Evolutionary conservation across 1,140 invertebrate species (phyloP).

Genomic region (Oreohelix idahoensis): DNA sequence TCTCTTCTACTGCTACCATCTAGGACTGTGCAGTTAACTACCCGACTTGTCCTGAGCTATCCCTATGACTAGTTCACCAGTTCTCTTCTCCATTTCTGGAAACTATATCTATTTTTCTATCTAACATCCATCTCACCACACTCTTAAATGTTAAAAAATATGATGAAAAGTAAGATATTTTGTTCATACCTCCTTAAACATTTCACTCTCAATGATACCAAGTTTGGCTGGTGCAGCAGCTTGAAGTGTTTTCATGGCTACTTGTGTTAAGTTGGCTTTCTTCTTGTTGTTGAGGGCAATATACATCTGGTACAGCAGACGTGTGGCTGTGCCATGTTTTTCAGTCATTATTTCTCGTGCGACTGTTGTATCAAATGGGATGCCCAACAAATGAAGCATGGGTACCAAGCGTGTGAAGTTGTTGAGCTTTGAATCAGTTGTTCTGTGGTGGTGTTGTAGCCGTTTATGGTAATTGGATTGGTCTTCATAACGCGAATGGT

Average conservation of each 20-base stretch:
- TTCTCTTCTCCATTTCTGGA: too few relatives aligned
- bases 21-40: too few relatives aligned
- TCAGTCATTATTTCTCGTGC: conserved; percentile 73
- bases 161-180: too few relatives aligned
- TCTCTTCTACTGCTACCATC: too few relatives aligned
- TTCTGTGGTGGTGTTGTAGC: too few relatives aligned
- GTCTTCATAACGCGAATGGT: too few relatives aligned
- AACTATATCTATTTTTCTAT: too few relatives aligned
- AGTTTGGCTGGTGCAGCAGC: conserved; percentile 71
- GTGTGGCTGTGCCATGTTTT: conserved; percentile 69
- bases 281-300: conserved; percentile 72
- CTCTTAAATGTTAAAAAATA: too few relatives aligned
- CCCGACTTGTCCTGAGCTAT: too few relatives aligned
- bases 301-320: conserved; percentile 73
- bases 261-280: conserved; percentile 71
- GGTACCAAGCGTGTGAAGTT: conserved; percentile 73
- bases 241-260: conserved; percentile 73
- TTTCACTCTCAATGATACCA: conserved; percentile 66
- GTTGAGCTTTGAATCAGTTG: conserved; percentile 72
- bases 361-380: conserved; percentile 72
- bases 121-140: too few relatives aligned
- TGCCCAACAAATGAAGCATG: conserved; percentile 68
- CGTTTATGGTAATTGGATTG: too few relatives aligned
- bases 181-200: conserved; percentile 72
- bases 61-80: too few relatives aligned